These are phyloP conservation scores for Saturnia japonica DNA, from an alignment of 2,888 invertebrate genomes.

Conservation along the genomic window DNA sequence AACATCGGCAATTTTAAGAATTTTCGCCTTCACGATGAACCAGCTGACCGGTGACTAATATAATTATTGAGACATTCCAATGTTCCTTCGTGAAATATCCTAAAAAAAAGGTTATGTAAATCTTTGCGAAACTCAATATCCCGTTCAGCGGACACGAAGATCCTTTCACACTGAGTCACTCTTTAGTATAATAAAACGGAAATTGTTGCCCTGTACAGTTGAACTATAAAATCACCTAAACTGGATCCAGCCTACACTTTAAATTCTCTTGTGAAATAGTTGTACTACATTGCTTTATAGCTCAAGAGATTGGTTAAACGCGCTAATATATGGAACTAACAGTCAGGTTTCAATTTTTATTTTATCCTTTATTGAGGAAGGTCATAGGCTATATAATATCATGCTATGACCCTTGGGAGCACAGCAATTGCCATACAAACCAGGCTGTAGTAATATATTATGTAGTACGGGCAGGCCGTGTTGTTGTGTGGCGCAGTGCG, in stretches of 20 bases:
- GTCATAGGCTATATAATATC: too few species aligned
- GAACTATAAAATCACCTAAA: background rate
- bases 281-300: too few species aligned
- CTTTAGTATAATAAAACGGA: background rate
- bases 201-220: background rate
- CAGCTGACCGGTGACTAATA: background rate
- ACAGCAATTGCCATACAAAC: too few species aligned
- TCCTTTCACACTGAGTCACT: conserved; percentile 6
- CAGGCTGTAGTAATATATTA: too few species aligned
- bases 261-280: background rate
- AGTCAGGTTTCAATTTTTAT: too few species aligned
- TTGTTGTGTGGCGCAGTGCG: too few species aligned
- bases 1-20: background rate
- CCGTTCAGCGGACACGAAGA: background rate
- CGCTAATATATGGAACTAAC: too few species aligned
- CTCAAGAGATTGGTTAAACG: too few species aligned
- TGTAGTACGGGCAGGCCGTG: too few species aligned
- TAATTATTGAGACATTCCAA: conserved; percentile 4
- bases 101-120: background rate
- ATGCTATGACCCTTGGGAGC: too few species aligned
- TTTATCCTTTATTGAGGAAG: too few species aligned
- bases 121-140: conserved; percentile 8
- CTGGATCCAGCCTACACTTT: background rate
- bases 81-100: background rate
- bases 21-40: background rate